A percentile compares a stretch with the other conserved stretches of the same genome.
Conservation (phyloP, 30 jellyfish, hydroid and myxozoan genomes). For the Aurelia aurita region DNA sequence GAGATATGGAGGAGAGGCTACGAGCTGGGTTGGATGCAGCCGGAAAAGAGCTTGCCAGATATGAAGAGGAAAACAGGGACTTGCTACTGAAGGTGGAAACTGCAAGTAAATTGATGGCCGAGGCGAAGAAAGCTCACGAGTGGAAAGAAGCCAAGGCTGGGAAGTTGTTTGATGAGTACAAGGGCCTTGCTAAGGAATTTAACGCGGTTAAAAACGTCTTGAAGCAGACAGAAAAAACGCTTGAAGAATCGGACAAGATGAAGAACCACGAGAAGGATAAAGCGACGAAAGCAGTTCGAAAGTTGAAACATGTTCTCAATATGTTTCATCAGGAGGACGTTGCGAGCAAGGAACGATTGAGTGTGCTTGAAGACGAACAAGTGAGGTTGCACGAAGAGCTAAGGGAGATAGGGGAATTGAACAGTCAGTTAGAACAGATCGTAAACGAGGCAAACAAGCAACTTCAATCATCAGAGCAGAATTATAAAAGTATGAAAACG, state of each 20-base stretch:
- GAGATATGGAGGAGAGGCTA: not conserved
- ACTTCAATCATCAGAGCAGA: too few species aligned
- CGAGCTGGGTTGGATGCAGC: not conserved
- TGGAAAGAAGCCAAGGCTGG: not conserved
- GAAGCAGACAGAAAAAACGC: slow-evolving; percentile 2
- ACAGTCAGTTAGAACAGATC: not conserved
- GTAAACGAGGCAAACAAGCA: not conserved
- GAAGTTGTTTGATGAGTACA: not conserved
- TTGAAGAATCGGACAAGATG: not conserved
- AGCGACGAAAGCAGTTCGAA: not conserved
- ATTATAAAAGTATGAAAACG: too few species aligned
- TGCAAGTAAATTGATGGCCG: slow-evolving; percentile 9
- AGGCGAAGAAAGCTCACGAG: slow-evolving; percentile 16
- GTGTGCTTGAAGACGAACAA: not conserved
- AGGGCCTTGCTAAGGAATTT: not conserved
- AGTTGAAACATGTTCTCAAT: not conserved
- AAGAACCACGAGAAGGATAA: not conserved
- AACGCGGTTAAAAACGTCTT: not conserved
- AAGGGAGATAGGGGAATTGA: not conserved
- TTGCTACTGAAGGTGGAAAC: not conserved
- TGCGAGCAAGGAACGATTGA: not conserved
- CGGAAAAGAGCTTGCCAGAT: not conserved
- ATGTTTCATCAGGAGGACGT: not conserved
- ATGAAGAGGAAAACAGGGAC: slow-evolving; percentile 5
- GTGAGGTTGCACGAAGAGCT: not conserved